phyloP scores from a whole-genome alignment of 1,140 invertebrate genomes.

The Spodoptera litura region DNA sequence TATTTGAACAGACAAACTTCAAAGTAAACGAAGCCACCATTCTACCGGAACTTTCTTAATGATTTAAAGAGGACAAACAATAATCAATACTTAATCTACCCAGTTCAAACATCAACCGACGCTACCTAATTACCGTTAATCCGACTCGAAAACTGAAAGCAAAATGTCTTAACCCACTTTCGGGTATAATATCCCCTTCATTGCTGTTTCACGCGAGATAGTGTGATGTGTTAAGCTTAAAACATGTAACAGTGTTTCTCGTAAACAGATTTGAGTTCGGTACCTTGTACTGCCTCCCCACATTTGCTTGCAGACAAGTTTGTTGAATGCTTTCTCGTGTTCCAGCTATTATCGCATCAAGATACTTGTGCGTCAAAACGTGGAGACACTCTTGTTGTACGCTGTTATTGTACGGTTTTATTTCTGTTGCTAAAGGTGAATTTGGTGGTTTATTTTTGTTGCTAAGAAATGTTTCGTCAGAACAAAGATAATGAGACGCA shows the following conservation, averaged over 20 bases:
- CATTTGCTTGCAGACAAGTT: constrained; percentile 65
- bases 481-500: no score
- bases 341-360: constrained; percentile 76
- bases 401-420: constrained; percentile 30
- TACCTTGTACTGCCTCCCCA: constrained; percentile 52
- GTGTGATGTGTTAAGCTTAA: constrained; percentile 66
- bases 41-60: no score
- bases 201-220: constrained; percentile 37
- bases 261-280: constrained; percentile 71
- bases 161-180: constrained; percentile 12
- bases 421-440: background rate
- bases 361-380: constrained; percentile 52
- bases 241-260: constrained; percentile 62
- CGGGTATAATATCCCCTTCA: constrained; percentile 3
- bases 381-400: constrained; percentile 5
- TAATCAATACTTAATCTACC: background rate
- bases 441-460: background rate
- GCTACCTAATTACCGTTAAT: constrained; percentile 37
- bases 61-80: no score
- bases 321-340: constrained; percentile 78
- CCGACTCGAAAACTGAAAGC: background rate
- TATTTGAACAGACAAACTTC: no score
- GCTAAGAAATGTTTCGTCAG: no score
- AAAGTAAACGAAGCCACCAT: no score
- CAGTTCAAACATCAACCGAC: background rate